Conservation (phyloP, 1,140 invertebrate species). For the Ladona fulva region DNA sequence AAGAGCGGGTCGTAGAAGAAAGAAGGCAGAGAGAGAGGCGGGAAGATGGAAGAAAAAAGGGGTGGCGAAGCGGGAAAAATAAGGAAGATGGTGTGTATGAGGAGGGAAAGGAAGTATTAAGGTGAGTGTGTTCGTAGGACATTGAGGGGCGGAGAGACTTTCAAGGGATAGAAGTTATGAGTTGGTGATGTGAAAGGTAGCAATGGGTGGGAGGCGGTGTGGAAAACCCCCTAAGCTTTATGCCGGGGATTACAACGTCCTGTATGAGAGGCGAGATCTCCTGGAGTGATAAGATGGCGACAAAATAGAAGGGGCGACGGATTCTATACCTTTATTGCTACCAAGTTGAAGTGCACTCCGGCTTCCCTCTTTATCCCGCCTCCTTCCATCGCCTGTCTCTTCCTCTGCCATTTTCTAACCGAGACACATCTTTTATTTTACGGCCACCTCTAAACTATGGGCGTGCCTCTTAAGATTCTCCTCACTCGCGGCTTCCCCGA, state of each 20-base stretch:
- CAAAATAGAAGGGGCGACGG: neutral
- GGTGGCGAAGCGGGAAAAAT: neutral
- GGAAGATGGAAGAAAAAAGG: neutral
- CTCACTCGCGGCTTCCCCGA: too few species aligned
- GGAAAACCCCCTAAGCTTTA: neutral
- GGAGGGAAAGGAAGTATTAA: neutral
- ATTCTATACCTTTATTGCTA: neutral
- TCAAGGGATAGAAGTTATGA: neutral
- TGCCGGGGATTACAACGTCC: neutral
- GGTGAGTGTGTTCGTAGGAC: neutral
- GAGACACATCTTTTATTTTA: too few species aligned
- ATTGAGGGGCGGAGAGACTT: neutral
- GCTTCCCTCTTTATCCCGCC: neutral
- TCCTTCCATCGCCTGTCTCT: neutral
- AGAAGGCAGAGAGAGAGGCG: neutral
- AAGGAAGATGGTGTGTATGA: neutral
- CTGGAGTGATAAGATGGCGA: neutral
- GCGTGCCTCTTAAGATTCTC: too few species aligned
- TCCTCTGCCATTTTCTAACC: neutral
- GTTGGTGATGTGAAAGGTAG: conserved; percentile 3
- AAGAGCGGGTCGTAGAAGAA: neutral
- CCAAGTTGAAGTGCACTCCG: neutral
- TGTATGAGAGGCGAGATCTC: neutral
- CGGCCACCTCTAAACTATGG: too few species aligned
- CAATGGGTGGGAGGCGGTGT: neutral